These are phyloP conservation scores for Istiophorus platypterus DNA, from an alignment of 2,113 vertebrate species.

Conservation along the genomic window DNA sequence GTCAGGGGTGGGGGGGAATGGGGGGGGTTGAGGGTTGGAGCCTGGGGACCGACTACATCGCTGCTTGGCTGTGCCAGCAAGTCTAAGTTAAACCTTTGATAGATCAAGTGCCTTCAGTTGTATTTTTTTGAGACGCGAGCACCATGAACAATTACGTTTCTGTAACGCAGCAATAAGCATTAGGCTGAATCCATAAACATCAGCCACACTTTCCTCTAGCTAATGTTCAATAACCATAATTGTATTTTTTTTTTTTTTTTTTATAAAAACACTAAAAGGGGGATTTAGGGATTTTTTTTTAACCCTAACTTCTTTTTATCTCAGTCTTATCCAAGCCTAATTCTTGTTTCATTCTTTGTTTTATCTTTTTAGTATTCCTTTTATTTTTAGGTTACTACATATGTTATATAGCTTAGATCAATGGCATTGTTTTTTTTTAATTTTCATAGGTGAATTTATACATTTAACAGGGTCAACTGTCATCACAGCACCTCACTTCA, in stretches of 20 bases:
- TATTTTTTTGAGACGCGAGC: conserved; percentile 71
- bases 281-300: conserved; percentile 72
- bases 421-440: conserved; percentile 65
- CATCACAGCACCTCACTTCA: conserved; percentile 57
- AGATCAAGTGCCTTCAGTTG: conserved; percentile 86
- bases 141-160: conserved; percentile 67
- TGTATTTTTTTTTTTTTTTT: conserved; percentile 84
- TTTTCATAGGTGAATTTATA: conserved; percentile 55
- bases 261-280: conserved; percentile 76
- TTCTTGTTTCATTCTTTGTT: conserved; percentile 77
- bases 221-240: conserved; percentile 84
- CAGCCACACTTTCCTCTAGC: conserved; percentile 81
- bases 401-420: conserved; percentile 77
- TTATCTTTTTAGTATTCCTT: conserved; percentile 79
- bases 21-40: conserved; percentile 19
- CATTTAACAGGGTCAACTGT: conserved; percentile 62
- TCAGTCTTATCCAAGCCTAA: conserved; percentile 92
- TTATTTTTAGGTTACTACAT: conserved; percentile 74
- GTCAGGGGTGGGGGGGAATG: not conserved
- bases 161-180: conserved; percentile 56
- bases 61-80: conserved; percentile 88
- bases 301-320: conserved; percentile 80
- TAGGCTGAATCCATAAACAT: conserved; percentile 42
- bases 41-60: conserved; percentile 69
- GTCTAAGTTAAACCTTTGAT: conserved; percentile 81